These are phyloP conservation scores for Magallana nippona DNA, from an alignment of 2,888 invertebrate genomes.

Conservation along the genomic window DNA sequence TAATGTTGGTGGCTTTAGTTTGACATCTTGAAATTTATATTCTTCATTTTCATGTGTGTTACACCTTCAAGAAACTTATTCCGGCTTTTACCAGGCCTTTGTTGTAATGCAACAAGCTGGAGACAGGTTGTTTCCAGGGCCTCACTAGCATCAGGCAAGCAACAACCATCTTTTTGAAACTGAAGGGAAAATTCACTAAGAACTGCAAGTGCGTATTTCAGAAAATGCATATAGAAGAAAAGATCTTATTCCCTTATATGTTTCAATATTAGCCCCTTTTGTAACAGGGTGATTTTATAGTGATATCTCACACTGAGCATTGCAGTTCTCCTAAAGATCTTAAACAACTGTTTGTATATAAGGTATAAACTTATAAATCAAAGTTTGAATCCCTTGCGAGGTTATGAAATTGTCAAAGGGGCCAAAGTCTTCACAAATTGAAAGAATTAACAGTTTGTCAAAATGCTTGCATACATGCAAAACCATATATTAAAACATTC, in stretches of 20 bases:
- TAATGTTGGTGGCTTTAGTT: constrained; percentile 41
- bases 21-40: constrained; percentile 36
- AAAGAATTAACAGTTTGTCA: too few relatives aligned
- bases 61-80: constrained; percentile 48
- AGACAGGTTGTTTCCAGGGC: constrained; percentile 53
- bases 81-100: constrained; percentile 45
- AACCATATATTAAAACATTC: too few relatives aligned
- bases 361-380: too few relatives aligned
- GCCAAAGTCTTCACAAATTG: too few relatives aligned
- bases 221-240: constrained; percentile 53
- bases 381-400: too few relatives aligned
- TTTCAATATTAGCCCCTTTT: constrained; percentile 40
- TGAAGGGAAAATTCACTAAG: constrained; percentile 50
- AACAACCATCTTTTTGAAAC: constrained; percentile 52
- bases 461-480: too few relatives aligned
- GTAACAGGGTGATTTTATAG: too few relatives aligned
- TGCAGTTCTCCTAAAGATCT: too few relatives aligned
- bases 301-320: too few relatives aligned
- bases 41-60: constrained; percentile 39
- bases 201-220: constrained; percentile 49
- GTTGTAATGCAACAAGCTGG: constrained; percentile 47
- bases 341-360: too few relatives aligned
- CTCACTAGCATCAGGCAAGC: constrained; percentile 45
- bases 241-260: constrained; percentile 49
- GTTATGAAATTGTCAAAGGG: too few relatives aligned